Evolutionary conservation across 2,888 invertebrate genomes (phyloP).

Genomic region (Agrochola lota): DNA sequence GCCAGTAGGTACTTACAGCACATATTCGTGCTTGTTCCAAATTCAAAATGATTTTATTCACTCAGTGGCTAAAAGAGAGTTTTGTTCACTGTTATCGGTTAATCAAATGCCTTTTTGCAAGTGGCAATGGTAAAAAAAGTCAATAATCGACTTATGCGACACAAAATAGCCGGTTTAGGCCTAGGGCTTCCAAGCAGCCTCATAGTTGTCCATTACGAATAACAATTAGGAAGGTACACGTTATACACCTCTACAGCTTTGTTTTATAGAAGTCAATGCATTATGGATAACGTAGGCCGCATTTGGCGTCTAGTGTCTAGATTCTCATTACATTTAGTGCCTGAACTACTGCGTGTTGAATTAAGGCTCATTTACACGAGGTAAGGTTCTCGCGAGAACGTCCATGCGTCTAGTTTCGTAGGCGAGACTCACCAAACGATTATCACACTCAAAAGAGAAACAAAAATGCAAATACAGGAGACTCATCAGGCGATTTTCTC

Average conservation of each 20-base stretch:
- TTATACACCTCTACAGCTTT: constrained; percentile 1
- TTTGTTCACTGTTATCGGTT: no score
- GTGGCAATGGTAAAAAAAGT: neutral
- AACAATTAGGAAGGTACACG: constrained; percentile 10
- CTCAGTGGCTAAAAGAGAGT: no score
- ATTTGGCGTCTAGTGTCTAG: neutral
- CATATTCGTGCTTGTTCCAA: no score
- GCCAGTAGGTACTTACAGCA: no score
- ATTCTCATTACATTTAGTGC: constrained; percentile 23
- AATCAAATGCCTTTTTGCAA: no score
- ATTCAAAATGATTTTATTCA: no score
- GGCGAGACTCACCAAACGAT: neutral
- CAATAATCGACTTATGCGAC: neutral
- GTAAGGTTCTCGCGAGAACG: neutral
- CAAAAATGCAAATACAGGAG: no score
- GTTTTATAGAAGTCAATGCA: neutral
- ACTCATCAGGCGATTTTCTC: neutral
- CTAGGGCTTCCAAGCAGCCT: no score
- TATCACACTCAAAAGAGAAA: no score
- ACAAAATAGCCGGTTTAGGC: neutral
- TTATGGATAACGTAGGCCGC: neutral
- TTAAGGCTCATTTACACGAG: neutral
- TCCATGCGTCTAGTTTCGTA: neutral
- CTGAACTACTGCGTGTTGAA: neutral
- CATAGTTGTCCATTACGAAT: neutral